Percentiles rank a stretch among this genome's conserved stretches.
Conservation (phyloP, 2,888 invertebrate genomes). For the Rhagonycha lutea region DNA sequence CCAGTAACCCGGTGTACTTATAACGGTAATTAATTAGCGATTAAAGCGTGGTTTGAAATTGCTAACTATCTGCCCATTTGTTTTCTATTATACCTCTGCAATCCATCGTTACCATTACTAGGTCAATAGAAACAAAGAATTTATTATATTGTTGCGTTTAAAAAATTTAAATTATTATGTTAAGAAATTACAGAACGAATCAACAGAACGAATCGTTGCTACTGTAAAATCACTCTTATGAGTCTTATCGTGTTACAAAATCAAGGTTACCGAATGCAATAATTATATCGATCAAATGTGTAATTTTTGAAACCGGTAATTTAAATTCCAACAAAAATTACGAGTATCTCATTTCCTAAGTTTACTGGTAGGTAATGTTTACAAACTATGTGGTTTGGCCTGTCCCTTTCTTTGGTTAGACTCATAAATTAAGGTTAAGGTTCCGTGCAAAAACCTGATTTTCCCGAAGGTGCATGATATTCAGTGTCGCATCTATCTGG, state of each 20-base stretch:
- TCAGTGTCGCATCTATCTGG: too few species aligned
- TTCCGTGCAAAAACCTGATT: too few species aligned
- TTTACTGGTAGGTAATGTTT: too few species aligned
- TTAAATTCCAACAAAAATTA: background rate
- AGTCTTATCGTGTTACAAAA: background rate
- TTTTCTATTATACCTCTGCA: background rate
- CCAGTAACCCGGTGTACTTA: slow-evolving; percentile 19
- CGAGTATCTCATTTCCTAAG: background rate
- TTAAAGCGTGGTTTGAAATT: background rate
- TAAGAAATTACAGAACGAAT: background rate
- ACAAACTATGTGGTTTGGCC: too few species aligned
- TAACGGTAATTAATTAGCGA: slow-evolving; percentile 17
- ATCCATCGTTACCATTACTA: background rate
- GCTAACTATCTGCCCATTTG: background rate
- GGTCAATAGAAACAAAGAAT: background rate
- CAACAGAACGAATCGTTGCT: background rate
- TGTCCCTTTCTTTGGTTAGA: too few species aligned
- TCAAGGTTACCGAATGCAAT: background rate
- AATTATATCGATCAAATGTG: background rate
- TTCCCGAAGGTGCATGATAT: too few species aligned
- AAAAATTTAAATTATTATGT: background rate
- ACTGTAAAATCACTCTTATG: background rate
- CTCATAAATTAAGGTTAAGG: too few species aligned
- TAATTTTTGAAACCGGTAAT: background rate
- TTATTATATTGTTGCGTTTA: background rate